These are phyloP conservation scores for Phoeniculus purpureus DNA, from an alignment of 2,797 vertebrate genomes.

Conservation along the genomic window DNA sequence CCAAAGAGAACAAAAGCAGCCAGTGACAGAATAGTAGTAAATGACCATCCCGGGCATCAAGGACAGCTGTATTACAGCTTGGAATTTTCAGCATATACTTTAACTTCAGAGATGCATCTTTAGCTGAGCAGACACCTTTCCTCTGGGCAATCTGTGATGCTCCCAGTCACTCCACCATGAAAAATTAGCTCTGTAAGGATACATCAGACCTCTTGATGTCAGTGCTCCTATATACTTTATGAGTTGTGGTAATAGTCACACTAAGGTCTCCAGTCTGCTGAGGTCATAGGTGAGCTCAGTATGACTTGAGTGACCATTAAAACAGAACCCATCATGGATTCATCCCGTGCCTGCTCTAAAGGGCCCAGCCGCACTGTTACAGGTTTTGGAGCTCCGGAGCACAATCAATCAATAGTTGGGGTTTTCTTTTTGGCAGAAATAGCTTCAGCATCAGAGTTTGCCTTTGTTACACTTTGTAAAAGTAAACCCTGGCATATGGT, in stretches of 20 bases:
- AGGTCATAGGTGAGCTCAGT: not conserved
- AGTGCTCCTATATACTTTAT: not conserved
- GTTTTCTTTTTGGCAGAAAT: slow-evolving; percentile 3
- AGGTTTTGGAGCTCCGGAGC: not conserved
- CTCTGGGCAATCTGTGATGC: not conserved
- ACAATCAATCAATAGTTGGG: not conserved
- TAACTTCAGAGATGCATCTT: not conserved
- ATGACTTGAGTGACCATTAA: not conserved
- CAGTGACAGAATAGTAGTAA: not conserved
- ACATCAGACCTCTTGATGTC: not conserved
- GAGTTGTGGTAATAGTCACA: not conserved
- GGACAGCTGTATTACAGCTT: not conserved
- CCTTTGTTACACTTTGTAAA: slow-evolving; percentile 13
- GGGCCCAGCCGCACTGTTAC: not conserved
- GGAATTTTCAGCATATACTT: not conserved
- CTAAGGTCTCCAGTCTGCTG: not conserved
- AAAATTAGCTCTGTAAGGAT: not conserved
- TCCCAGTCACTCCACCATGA: not conserved
- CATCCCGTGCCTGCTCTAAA: not conserved
- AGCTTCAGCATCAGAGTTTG: slow-evolving; percentile 23
- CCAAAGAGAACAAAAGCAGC: not conserved
- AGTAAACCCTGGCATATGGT: not conserved
- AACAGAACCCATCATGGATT: not conserved
- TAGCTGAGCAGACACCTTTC: not conserved
- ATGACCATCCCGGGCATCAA: not conserved